Base-by-base conservation (phyloP, 1,140 invertebrate genomes). In the Marisa cornuarietis region DNA sequence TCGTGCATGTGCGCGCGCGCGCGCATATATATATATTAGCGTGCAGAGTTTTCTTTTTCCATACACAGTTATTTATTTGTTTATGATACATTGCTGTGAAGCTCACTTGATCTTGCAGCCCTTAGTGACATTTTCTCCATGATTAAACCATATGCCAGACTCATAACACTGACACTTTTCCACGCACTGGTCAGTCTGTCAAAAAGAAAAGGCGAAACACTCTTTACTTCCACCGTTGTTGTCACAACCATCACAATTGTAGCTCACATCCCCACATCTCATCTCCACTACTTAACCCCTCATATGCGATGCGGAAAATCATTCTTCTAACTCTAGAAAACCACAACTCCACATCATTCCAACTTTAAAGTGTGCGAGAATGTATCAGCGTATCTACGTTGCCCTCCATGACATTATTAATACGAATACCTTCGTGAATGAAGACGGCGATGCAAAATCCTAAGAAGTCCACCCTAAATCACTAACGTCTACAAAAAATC, bases 71-170 rank as follows among this genome's bases (percentile, higher is more conserved):
- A 6, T 42, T 42, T 42, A 42, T 42, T 42, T 42, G 6, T 42
- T 42, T 42, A 4, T 2, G 2, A 6, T 42, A 6, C 31, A 6
- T 42, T 13, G 65, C 65, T 52, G 20, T 62, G 22, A 16, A 54
- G 66, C 75, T 77, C 49, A 77, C 75, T 77, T 77, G 26, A n/a
- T 66, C 65, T 68, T 68, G 63, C 75, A 77, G 16, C 68, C 49
- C 8, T 51, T 31, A 5, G 62, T 77, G 75, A 52, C 16, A 24
- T 63, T 31, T 18, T 77, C 52, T 5, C 75, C 75, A 31, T 65
- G 13, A 22, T 77, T 63, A 65, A 68, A 77, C 75, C 75, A 77
- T 24, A 11, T 16, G 49, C 51, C 75, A 63, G 61, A 26, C 22
- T 77, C 75, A 51, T n/a, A 77, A 31, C 75, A 77, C 6, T 63